These are phyloP conservation scores for Romanogobio albipinnatus DNA, from an alignment of 2,113 vertebrate species.

Conservation along the genomic window DNA sequence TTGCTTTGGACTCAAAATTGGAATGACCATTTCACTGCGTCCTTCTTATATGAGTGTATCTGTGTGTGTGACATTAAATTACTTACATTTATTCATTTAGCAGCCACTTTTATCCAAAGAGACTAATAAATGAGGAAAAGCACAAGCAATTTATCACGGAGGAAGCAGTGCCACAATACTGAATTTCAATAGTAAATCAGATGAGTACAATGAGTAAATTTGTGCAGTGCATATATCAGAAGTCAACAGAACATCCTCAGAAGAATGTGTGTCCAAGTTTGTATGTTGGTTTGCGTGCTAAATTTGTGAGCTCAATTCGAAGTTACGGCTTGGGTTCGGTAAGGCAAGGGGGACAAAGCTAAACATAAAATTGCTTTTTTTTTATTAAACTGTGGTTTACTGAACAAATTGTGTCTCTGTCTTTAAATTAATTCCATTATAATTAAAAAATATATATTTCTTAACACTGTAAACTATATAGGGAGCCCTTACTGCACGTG, in stretches of 20 bases:
- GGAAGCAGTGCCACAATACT: not conserved
- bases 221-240: not conserved
- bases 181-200: not conserved
- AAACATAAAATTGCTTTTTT: too few species aligned
- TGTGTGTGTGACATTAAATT: slow-evolving; percentile 8
- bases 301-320: too few species aligned
- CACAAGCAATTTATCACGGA: slow-evolving; percentile 28
- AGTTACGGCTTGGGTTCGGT: too few species aligned
- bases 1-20: not conserved
- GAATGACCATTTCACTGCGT: slow-evolving; percentile 19
- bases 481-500: too few species aligned
- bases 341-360: too few species aligned
- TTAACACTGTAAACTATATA: too few species aligned
- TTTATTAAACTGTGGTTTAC: too few species aligned
- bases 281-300: not conserved
- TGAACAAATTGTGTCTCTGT: too few species aligned
- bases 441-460: too few species aligned
- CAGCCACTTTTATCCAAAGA: not conserved
- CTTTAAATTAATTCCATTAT: too few species aligned
- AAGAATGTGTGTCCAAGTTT: not conserved
- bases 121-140: slow-evolving; percentile 3
- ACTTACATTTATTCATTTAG: slow-evolving; percentile 2
- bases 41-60: not conserved
- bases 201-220: slow-evolving; percentile 25
- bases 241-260: not conserved